Conservation (phyloP, 2,888 invertebrate genomes). For the Brachynemurus nebulosus region DNA sequence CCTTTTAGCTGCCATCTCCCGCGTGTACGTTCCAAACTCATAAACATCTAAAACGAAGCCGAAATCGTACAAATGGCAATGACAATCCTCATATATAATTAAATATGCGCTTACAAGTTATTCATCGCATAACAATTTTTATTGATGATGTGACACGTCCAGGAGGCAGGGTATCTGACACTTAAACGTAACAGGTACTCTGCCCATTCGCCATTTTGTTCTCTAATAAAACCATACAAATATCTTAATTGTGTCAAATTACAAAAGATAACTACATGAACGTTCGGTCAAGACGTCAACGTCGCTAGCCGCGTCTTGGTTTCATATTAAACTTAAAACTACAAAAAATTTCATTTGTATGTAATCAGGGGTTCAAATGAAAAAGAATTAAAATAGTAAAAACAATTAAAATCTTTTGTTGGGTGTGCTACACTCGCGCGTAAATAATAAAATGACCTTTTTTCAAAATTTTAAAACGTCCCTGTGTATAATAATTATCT, state of each 20-base stretch:
- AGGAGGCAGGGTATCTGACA: neutral
- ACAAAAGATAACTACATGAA: neutral
- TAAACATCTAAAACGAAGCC: neutral
- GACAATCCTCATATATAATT: conserved; percentile 3
- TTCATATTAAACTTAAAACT: neutral
- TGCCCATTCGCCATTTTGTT: neutral
- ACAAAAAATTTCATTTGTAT: neutral
- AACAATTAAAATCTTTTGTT: neutral
- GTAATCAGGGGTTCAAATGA: neutral
- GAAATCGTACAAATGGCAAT: neutral
- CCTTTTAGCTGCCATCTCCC: neutral
- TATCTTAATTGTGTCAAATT: neutral
- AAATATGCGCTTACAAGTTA: conserved; percentile 1
- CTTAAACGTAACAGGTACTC: neutral
- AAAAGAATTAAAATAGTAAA: neutral
- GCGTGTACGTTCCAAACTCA: conserved; percentile 1
- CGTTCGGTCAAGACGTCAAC: neutral
- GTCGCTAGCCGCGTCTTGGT: conserved; percentile 1
- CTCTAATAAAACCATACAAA: neutral
- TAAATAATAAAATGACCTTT: too few species aligned
- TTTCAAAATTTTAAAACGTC: too few species aligned
- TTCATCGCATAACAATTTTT: conserved; percentile 8
- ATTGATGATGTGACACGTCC: neutral
- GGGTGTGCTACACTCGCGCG: neutral
- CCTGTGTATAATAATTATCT: too few species aligned